Conservation (phyloP, 1,140 invertebrate genomes). For the Stenopsyche tienmushanensis region DNA sequence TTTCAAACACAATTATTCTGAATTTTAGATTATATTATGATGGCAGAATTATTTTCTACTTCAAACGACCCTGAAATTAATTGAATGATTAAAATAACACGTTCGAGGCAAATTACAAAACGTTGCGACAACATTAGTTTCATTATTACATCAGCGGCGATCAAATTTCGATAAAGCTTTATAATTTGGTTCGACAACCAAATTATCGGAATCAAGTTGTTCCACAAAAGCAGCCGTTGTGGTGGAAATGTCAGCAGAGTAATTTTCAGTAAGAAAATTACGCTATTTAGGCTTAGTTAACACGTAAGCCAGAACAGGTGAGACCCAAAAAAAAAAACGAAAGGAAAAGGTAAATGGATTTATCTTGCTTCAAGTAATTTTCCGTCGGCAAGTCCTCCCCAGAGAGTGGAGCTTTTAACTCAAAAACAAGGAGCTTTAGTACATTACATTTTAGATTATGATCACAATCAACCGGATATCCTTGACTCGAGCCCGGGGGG, state of each 20-base stretch:
- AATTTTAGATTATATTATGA: too few species aligned
- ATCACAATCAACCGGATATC: slow-evolving; percentile 13
- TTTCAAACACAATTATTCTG: too few species aligned
- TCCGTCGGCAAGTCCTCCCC: slow-evolving; percentile 1
- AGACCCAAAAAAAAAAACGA: neutral
- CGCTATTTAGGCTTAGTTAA: neutral
- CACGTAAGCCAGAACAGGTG: neutral
- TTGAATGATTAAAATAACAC: too few species aligned
- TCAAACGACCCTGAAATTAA: too few species aligned
- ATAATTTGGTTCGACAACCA: too few species aligned
- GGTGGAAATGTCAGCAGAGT: neutral
- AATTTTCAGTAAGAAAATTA: neutral
- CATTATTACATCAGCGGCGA: neutral
- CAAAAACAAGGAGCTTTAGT: neutral
- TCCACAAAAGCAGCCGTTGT: too few species aligned
- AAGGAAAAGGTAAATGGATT: slow-evolving; percentile 19
- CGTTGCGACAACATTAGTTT: neutral
- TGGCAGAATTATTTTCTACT: too few species aligned
- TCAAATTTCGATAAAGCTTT: too few species aligned
- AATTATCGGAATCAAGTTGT: too few species aligned
- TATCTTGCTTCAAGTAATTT: slow-evolving; percentile 19
- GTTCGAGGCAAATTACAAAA: too few species aligned
- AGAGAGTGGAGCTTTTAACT: slow-evolving; percentile 15
- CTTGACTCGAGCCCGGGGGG: neutral
- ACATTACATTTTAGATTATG: too few species aligned